Conservation (phyloP, 2,797 vertebrate species). For the Argyrosomus regius region DNA sequence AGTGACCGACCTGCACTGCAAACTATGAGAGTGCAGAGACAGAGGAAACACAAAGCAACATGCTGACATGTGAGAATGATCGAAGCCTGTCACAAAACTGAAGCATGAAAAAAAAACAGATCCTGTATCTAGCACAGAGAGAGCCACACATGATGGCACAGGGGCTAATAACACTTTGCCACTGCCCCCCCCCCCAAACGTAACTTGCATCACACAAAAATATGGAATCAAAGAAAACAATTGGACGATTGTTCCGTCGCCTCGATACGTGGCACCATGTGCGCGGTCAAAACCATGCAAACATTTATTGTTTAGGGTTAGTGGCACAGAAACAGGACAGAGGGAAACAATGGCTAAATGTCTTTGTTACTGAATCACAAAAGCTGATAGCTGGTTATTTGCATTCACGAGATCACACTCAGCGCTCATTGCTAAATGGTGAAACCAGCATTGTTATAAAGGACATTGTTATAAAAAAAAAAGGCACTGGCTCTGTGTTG, state of each 20-base stretch:
- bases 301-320: constrained; percentile 73
- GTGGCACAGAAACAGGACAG: constrained; percentile 68
- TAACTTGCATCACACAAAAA: constrained; percentile 47
- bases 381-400: constrained; percentile 77
- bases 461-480: constrained; percentile 57
- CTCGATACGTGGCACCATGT: constrained; percentile 40
- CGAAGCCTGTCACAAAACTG: constrained; percentile 57
- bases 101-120: constrained; percentile 56
- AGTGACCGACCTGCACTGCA: constrained; percentile 44
- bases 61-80: constrained; percentile 76
- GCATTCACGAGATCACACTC: constrained; percentile 78
- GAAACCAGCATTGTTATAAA: constrained; percentile 66
- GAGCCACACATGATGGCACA: constrained; percentile 37
- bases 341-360: constrained; percentile 74
- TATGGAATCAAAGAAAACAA: constrained; percentile 69
- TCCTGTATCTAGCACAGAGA: constrained; percentile 25
- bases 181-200: constrained; percentile 11
- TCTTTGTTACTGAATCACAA: constrained; percentile 77
- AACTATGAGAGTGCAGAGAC: constrained; percentile 59
- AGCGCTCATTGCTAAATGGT: constrained; percentile 64
- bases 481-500: constrained; percentile 59
- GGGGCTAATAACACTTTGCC: constrained; percentile 33
- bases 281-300: constrained; percentile 62
- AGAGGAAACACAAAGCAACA: constrained; percentile 72
- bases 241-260: constrained; percentile 58